phyloP scores from a whole-genome alignment of 1,140 invertebrate species.

The Papilio polyxenes region DNA sequence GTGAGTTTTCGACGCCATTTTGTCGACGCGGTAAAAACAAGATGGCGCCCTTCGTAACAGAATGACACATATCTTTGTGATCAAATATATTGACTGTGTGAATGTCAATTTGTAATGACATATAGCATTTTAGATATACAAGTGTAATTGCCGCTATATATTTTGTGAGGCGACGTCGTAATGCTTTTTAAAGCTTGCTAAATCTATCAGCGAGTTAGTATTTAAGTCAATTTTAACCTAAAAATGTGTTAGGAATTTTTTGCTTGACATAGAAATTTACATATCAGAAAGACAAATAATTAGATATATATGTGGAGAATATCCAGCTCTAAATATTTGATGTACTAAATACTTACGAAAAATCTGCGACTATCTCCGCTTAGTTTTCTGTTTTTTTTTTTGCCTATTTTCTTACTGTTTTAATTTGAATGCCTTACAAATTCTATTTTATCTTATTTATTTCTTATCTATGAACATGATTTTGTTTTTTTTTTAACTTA shows the following conservation, averaged over 20 bases:
- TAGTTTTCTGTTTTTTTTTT: slow-evolving; percentile 15
- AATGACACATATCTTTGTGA: slow-evolving; percentile 42
- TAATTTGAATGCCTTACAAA: not conserved
- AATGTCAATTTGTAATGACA: slow-evolving; percentile 62
- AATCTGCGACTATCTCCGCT: not conserved
- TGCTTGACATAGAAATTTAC: slow-evolving; percentile 60
- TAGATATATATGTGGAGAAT: slow-evolving; percentile 37
- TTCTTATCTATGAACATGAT: slow-evolving; percentile 13
- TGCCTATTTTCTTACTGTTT: not conserved
- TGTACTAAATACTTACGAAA: not conserved
- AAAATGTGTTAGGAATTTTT: slow-evolving; percentile 49
- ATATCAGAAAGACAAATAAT: slow-evolving; percentile 78
- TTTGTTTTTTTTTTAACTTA: slow-evolving; percentile 14
- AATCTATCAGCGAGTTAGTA: slow-evolving; percentile 52
- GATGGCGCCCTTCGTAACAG: not conserved
- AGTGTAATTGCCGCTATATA: slow-evolving; percentile 55
- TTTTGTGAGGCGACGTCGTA: slow-evolving; percentile 58
- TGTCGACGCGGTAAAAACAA: not conserved
- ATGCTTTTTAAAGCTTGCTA: slow-evolving; percentile 64
- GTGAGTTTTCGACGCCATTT: slow-evolving; percentile 27
- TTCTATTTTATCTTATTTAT: not conserved
- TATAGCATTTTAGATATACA: slow-evolving; percentile 48
- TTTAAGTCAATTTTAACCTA: slow-evolving; percentile 40
- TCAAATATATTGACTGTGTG: slow-evolving; percentile 39
- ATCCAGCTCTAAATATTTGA: slow-evolving; percentile 24